Conservation (phyloP, 2,113 vertebrate genomes). For the Cavia aperea region DNA sequence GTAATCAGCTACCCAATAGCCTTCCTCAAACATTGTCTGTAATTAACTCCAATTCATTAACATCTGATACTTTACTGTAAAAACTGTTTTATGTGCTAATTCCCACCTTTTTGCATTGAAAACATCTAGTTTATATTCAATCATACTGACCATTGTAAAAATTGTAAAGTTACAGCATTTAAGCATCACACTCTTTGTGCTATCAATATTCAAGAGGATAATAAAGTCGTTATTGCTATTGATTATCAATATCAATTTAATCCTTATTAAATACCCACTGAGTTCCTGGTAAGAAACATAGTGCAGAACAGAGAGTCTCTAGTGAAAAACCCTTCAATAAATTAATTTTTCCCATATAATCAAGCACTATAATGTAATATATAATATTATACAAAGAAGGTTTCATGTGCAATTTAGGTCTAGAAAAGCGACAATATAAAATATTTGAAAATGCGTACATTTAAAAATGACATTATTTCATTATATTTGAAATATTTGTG, state of each 20-base stretch:
- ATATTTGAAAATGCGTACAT: neutral
- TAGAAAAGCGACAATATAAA: neutral
- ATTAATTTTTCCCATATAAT: neutral
- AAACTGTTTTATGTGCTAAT: neutral
- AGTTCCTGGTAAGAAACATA: neutral
- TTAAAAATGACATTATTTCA: neutral
- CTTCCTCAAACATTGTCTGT: neutral
- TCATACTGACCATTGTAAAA: neutral
- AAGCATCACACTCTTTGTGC: neutral
- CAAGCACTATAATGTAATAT: neutral
- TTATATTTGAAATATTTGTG: neutral
- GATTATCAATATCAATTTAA: neutral
- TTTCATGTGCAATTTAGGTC: neutral
- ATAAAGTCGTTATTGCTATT: constrained; percentile 13
- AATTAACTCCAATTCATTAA: constrained; percentile 6
- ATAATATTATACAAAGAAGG: neutral
- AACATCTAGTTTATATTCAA: neutral
- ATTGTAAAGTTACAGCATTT: neutral
- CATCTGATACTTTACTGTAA: neutral
- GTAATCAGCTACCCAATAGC: neutral
- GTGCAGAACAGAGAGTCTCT: neutral
- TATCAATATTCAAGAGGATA: neutral
- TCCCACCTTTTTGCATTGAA: neutral
- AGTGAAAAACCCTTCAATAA: neutral
- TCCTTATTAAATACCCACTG: constrained; percentile 4